A percentile compares a stretch with the other conserved stretches of the same genome.
phyloP scores from a whole-genome alignment of 2,797 vertebrate species.

The Malurus leucopterus region DNA sequence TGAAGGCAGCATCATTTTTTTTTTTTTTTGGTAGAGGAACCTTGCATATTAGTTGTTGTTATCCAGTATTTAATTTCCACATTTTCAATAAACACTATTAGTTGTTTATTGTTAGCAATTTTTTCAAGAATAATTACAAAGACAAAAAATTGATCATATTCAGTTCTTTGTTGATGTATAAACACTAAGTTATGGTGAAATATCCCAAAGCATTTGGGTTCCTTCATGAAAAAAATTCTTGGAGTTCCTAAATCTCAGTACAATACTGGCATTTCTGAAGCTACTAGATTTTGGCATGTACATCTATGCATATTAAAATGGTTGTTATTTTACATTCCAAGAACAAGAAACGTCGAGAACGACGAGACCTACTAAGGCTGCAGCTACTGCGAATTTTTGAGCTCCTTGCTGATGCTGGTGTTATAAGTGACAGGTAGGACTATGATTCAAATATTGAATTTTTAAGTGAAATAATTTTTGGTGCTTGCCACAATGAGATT shows the following conservation, averaged over 20 bases:
- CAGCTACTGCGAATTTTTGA: conserved; percentile 96
- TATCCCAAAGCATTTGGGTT: background rate
- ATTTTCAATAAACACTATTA: background rate
- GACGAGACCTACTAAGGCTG: conserved; percentile 89
- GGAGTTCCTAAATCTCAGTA: background rate
- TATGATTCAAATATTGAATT: background rate
- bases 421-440: conserved; percentile 95
- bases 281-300: background rate
- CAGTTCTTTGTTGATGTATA: background rate
- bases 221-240: background rate
- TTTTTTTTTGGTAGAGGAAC: background rate
- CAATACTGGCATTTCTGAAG: background rate
- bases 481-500: background rate
- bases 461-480: background rate
- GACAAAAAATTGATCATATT: background rate
- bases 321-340: conserved; percentile 53
- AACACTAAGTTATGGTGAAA: background rate
- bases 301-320: background rate
- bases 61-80: background rate
- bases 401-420: conserved; percentile 93
- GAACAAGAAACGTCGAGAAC: conserved; percentile 97
- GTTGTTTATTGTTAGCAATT: background rate
- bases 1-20: background rate
- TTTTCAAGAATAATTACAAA: background rate
- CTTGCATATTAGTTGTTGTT: background rate